phyloP scores from a whole-genome alignment of 2,888 invertebrate species.

The Polylopha cassiicola region DNA sequence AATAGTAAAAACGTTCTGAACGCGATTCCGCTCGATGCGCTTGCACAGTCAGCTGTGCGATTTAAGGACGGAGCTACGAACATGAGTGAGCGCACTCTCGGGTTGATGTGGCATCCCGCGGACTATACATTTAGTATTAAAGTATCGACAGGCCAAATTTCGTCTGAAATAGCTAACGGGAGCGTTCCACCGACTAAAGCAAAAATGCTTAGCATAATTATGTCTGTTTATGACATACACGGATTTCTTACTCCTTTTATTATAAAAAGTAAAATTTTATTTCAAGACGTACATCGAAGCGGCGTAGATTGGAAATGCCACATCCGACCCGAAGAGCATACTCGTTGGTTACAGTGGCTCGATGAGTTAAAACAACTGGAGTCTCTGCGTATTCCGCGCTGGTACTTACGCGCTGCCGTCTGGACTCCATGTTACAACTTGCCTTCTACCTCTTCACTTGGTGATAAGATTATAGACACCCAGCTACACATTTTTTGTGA shows the following conservation, averaged over 20 bases:
- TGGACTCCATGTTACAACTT: conserved; percentile 12
- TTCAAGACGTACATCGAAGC: conserved; percentile 5
- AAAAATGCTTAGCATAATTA: not conserved
- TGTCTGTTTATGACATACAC: conserved; percentile 2
- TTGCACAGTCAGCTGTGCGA: not conserved
- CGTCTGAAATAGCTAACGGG: not conserved
- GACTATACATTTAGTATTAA: conserved; percentile 1
- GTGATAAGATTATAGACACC: conserved; percentile 5
- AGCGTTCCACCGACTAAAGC: not conserved
- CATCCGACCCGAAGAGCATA: conserved; percentile 14
- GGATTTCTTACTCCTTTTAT: conserved; percentile 1
- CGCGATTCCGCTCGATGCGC: not conserved
- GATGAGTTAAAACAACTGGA: conserved; percentile 2
- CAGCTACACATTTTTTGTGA: conserved; percentile 32
- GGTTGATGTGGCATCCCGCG: conserved; percentile 4
- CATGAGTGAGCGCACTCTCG: conserved; percentile 2
- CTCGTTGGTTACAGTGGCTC: conserved; percentile 4
- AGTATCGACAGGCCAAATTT: not conserved
- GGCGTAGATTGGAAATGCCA: conserved; percentile 17
- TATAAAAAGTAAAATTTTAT: conserved; percentile 1
- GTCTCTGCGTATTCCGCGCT: conserved; percentile 18
- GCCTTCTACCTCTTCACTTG: not conserved
- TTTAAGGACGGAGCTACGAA: conserved; percentile 4
- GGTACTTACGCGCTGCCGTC: conserved; percentile 11
- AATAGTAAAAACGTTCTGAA: conserved; percentile 3